Evolutionary conservation across 2,888 invertebrate genomes (phyloP), one percentile per base, ranked within the genome.

Genomic region (Euplexia lucipara): DNA sequence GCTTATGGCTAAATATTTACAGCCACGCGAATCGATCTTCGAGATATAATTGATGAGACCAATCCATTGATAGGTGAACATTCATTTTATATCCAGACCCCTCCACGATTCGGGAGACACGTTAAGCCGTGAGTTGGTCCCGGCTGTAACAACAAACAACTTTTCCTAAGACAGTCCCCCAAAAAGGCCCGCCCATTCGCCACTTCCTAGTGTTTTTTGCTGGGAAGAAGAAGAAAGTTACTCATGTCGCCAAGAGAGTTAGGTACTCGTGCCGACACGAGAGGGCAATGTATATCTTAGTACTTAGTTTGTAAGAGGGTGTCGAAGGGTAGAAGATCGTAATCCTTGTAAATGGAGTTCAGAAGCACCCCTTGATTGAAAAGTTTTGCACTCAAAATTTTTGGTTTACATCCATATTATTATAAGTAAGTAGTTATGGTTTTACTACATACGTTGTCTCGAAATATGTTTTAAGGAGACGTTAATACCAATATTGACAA

Each of bases 351-450:
- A 75, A 69, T 62, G 62, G 71, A 67, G 62, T 47, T 48, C 34
- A 32, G 54, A 48, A 35, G 51, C 49, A 41, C 51, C 59, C 61
- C 61, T 62, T 76, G 73, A 78, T 78, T 79, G 80, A 76, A 78
- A 78, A 78, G 78, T 78, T 78, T 71, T 30, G 41, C 35, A 41
- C 65, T 62, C 45, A n/a, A 75, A 45, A 70, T 66, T 52, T 48
- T 56, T 39, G 41, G 26, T 26, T 3, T 26, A 26, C 3, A 5
- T 26, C 2, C 26, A 3, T 26, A 26, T 5, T 26, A 3, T 53
- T n/a, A 49, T 10, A 32, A 47, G 10, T 45, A 26, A 4, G 9
- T 42, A 20, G 1, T n/a, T 14, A 3, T 51, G 65, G 4, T 65
- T 20, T 18, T 26, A 20, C 2, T 44, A 52, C n/a, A 9, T 9